Evolutionary conservation across 2,888 invertebrate genomes (phyloP).

Genomic region (Oxystoma pomonae): DNA sequence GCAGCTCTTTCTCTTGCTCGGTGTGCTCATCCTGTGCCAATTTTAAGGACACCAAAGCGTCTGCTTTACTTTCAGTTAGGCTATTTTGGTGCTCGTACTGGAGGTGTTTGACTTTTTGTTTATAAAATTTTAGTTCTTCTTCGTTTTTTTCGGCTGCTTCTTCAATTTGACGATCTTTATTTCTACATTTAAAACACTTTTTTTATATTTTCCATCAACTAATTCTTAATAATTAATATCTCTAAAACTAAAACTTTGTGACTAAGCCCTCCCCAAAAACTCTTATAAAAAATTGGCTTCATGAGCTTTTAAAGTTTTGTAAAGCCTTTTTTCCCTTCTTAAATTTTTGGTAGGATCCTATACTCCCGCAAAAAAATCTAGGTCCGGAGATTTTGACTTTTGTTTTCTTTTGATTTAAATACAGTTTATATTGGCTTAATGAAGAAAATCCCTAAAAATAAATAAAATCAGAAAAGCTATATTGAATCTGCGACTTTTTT

Average conservation of each 20-base stretch:
- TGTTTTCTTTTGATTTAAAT: too few species aligned
- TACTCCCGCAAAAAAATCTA: too few species aligned
- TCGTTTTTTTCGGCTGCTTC: conserved; percentile 84
- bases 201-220: conserved; percentile 1
- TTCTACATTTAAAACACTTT: conserved; percentile 43
- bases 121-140: conserved; percentile 80
- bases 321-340: too few species aligned
- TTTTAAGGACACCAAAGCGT: conserved; percentile 77
- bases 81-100: conserved; percentile 88
- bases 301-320: too few species aligned
- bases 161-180: conserved; percentile 84
- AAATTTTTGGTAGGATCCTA: too few species aligned
- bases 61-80: conserved; percentile 79
- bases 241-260: not conserved
- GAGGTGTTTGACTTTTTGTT: conserved; percentile 90
- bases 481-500: too few species aligned
- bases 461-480: too few species aligned
- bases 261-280: not conserved
- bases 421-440: too few species aligned
- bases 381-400: too few species aligned
- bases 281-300: too few species aligned
- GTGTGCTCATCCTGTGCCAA: conserved; percentile 79
- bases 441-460: too few species aligned
- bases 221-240: not conserved
- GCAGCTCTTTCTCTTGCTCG: conserved; percentile 69